Evolutionary conservation across 2,797 vertebrate genomes (phyloP).

Genomic region (Ctenosaura bakeri): DNA sequence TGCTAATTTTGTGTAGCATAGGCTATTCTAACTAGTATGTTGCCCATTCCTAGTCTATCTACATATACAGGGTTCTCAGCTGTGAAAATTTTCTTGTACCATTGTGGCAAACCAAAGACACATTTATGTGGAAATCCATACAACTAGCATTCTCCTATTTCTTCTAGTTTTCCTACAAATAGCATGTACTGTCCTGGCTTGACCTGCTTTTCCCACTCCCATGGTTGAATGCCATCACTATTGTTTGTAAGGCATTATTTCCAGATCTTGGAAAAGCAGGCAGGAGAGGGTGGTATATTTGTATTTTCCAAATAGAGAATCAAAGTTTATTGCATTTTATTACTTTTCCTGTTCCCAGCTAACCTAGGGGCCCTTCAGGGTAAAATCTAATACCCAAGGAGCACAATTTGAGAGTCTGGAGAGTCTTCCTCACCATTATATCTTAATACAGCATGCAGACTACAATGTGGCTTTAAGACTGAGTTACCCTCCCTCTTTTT

Average conservation of each 20-base stretch:
- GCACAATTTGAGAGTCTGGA: no score
- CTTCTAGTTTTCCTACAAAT: background rate
- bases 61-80: background rate
- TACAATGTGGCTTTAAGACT: no score
- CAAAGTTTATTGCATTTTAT: no score
- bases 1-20: background rate
- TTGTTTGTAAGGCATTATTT: conserved; percentile 2
- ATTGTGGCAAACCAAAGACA: background rate
- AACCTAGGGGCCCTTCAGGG: no score
- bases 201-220: background rate
- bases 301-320: no score
- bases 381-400: no score
- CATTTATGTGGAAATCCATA: background rate
- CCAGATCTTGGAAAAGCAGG: background rate
- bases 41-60: background rate
- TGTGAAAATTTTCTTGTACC: background rate
- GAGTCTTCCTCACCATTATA: no score
- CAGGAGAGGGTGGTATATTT: no score
- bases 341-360: no score
- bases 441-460: no score
- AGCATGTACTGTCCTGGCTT: conserved; percentile 15
- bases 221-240: conserved; percentile 3
- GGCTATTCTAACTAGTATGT: conserved; percentile 18
- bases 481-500: no score
- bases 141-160: background rate